phyloP scores from a whole-genome alignment of 2,797 vertebrate genomes.

The Lacerta agilis region DNA sequence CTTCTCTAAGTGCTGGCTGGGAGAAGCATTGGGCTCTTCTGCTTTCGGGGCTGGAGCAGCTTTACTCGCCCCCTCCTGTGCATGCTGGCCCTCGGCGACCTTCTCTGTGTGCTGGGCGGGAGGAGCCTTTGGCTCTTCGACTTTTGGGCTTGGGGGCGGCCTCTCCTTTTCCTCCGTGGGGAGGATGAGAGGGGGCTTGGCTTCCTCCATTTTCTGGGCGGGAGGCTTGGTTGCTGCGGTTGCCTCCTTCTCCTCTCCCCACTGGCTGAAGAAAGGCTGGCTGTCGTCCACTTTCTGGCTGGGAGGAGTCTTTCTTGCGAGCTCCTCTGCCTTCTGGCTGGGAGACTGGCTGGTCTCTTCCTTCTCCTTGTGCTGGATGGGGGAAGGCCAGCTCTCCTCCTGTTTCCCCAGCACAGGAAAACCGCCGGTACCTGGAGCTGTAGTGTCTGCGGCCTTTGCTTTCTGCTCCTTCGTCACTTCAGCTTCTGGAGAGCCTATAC shows the following conservation, averaged over 20 bases:
- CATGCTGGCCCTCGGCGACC: neutral
- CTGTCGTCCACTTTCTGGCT: neutral
- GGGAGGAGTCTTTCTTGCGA: neutral
- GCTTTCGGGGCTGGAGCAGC: neutral
- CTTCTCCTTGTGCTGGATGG: conserved; percentile 26
- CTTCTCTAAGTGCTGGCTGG: neutral
- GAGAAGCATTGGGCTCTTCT: neutral
- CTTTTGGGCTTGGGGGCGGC: neutral
- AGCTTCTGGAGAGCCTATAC: conserved; percentile 35
- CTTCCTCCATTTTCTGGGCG: neutral
- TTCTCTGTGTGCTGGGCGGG: neutral
- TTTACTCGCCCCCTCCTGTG: neutral
- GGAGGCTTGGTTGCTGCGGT: neutral
- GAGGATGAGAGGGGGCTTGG: neutral
- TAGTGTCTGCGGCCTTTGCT: conserved; percentile 4
- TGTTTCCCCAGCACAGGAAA: conserved; percentile 25
- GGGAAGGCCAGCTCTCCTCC: conserved; percentile 18
- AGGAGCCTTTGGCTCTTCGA: neutral
- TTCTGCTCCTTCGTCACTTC: conserved; percentile 8
- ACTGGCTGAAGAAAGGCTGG: neutral
- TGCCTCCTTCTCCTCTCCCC: neutral
- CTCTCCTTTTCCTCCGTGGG: neutral
- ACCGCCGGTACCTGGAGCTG: neutral
- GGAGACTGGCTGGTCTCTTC: neutral
- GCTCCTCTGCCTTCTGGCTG: neutral